Percentiles rank a stretch among this genome's conserved stretches.
Evolutionary conservation across 2,888 invertebrate species (phyloP).

Genomic region (Alcis repandata): DNA sequence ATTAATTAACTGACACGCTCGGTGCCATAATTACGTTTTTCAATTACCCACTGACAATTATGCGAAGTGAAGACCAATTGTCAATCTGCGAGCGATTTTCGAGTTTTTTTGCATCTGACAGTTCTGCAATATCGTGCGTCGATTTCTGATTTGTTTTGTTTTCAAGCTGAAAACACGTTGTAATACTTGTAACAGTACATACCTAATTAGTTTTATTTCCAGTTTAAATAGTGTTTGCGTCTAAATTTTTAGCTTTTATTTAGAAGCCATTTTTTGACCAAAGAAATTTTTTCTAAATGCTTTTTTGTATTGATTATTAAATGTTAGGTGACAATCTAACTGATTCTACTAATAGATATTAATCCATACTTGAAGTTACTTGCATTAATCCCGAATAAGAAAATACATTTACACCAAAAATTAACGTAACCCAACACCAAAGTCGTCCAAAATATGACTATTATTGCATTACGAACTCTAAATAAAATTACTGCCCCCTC

Average conservation of each 20-base stretch:
- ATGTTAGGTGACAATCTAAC: too few species aligned
- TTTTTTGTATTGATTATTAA: too few species aligned
- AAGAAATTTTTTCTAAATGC: too few species aligned
- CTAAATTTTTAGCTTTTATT: too few species aligned
- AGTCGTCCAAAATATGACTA: slow-evolving; percentile 69
- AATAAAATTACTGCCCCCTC: slow-evolving; percentile 71
- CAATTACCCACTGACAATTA: slow-evolving; percentile 85
- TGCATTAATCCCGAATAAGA: background rate
- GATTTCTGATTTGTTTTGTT: slow-evolving; percentile 15
- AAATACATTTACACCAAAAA: slow-evolving; percentile 22
- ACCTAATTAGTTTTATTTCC: too few species aligned
- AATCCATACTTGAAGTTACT: background rate
- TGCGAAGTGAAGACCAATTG: slow-evolving; percentile 76
- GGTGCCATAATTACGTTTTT: slow-evolving; percentile 83
- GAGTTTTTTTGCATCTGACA: slow-evolving; percentile 42
- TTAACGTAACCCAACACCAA: slow-evolving; percentile 54
- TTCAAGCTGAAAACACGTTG: background rate
- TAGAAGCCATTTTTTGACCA: too few species aligned
- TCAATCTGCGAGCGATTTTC: slow-evolving; percentile 60
- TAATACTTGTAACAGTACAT: too few species aligned
- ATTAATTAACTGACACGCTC: slow-evolving; percentile 85
- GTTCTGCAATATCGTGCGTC: slow-evolving; percentile 42
- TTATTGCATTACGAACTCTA: slow-evolving; percentile 72
- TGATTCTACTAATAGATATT: too few species aligned
- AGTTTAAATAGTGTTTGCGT: too few species aligned